Evolutionary conservation across 2,888 invertebrate genomes (phyloP), one percentile per base, ranked within the genome.

Genomic region (Amblyteles armatorius): DNA sequence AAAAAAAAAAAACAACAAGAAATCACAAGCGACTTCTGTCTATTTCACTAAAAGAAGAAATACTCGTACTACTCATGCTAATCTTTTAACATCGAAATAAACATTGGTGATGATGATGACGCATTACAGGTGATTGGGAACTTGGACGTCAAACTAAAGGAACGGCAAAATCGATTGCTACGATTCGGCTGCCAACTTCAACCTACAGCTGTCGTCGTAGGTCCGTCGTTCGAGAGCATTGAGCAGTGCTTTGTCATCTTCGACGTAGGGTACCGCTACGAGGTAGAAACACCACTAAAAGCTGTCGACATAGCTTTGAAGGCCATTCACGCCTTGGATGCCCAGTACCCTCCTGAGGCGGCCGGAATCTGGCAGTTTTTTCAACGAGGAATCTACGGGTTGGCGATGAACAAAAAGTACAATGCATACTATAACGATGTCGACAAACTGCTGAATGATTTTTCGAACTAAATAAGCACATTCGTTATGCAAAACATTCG

Each of bases 141-240:
- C 50, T 76, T 65, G 26, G 76, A 76, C 36, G 65, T 67, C 13
- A 76, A 76, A 50, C 76, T 76, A n/a, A 50, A 67, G n/a, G 63
- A 76, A 65, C 74, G 74, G n/a, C 74, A 65, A 33, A 19, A n/a
- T 13, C 60, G 74, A 3, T 36, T 76, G 9, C 2, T 50, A 9
- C 74, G 74, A 76, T 76, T 76, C 22, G 63, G 65, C 16, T 76
- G 74, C 33, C 74, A 76, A 65, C 50, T 76, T n/a, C 74, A 76
- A 50, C 63, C 74, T 50, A 4, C 50, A 48, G 63, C 33, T 13
- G 74, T 50, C 40, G 63, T 76, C 50, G 63, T 76, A n/a, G 74
- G 74, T 16, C 63, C 65, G 29, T 76, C 74, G 50, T 65, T 65
- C 40, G 74, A 76, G 29, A 40, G 48, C 26, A 76, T 76, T 11